Base-by-base conservation (phyloP, 2,797 vertebrate species). In the Crenichthys baileyi region DNA sequence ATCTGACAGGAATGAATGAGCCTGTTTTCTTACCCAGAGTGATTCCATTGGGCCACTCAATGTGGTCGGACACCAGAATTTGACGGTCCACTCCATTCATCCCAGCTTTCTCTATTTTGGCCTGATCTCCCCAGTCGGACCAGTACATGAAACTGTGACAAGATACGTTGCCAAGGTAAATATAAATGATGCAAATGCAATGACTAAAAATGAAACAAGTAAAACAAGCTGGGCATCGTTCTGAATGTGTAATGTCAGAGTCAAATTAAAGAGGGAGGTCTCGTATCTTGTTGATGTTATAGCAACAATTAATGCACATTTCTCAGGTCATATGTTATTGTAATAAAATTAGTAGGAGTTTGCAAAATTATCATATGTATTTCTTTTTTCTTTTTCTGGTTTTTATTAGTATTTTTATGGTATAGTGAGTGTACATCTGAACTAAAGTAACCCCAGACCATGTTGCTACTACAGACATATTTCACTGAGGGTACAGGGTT, bases 11-110 rank as follows among this genome's bases (percentile, higher is more conserved):
- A 13, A 72, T 41, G 29, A 9, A 36, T 65, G 63, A 53, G 8
- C 2, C 2, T 16, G 22, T 60, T 73, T 76, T 11, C 91, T 97
- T 95, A 99, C 98, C 98, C 11, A 99, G 94, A 0, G 97, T 96
- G 91, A 99, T 99, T 84, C 98, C 98, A 2, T 99, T 99, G 78
- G 98, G 98, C 98, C 98, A 99, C 89, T 99, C 98, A 0, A 99
- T 99, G 86, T 97, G 95, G 81, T 99, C 96, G 0, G 95, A 97
- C 80, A 99, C 98, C 88, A 99, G 94, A 79, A 97, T 95, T 78
- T 96, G 97, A 29, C 98, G 95, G 84, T 97, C 97, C 74, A 95
- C 91, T 1, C 98, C 98, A 0, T 99, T 99, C 95, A 98, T 96
- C 3, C 98, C 98, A 1, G 98, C 96, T 89, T 99, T 99, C 92